Conservation (phyloP, 2,113 vertebrate species). For the Entosphenus tridentatus region DNA sequence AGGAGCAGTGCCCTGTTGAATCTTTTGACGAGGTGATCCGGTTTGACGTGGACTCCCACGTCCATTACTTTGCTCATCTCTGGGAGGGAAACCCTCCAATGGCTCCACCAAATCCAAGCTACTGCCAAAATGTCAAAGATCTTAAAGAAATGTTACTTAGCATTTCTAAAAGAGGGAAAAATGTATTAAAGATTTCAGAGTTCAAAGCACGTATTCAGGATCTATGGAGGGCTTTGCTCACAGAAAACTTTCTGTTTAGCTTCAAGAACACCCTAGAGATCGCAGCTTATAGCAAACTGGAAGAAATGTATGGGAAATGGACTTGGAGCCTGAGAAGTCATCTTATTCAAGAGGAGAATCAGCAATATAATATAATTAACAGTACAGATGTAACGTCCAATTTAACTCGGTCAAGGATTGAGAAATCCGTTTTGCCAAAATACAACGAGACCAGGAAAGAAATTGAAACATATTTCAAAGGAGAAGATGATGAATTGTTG, state of each 20-base stretch:
- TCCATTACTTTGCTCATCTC: conserved; percentile 22
- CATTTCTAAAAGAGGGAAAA: conserved; percentile 4
- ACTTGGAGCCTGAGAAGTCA: conserved; percentile 20
- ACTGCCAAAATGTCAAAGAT: conserved; percentile 20
- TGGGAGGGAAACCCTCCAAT: conserved; percentile 25
- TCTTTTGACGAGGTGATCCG: conserved; percentile 12
- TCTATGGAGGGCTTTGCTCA: conserved; percentile 20
- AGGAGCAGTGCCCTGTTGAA: neutral
- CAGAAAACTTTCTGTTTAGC: conserved; percentile 25
- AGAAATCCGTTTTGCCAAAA: conserved; percentile 7
- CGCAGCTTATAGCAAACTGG: conserved; percentile 17
- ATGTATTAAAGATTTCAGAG: conserved; percentile 14
- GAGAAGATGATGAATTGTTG: conserved; percentile 18
- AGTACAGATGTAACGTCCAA: neutral
- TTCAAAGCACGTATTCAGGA: conserved; percentile 15
- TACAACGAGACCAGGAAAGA: conserved; percentile 10
- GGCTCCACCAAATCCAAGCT: conserved; percentile 24
- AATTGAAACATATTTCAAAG: conserved; percentile 17
- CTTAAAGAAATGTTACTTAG: conserved; percentile 19
- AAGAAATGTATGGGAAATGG: conserved; percentile 15
- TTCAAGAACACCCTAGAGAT: conserved; percentile 25
- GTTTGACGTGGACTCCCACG: conserved; percentile 20
- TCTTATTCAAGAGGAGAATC: conserved; percentile 17
- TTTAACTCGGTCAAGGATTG: neutral
- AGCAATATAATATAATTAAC: conserved; percentile 15